Evolutionary conservation across 2,888 invertebrate genomes (phyloP), one percentile per base, ranked within the genome.

Genomic region (Pheosia gnoma): DNA sequence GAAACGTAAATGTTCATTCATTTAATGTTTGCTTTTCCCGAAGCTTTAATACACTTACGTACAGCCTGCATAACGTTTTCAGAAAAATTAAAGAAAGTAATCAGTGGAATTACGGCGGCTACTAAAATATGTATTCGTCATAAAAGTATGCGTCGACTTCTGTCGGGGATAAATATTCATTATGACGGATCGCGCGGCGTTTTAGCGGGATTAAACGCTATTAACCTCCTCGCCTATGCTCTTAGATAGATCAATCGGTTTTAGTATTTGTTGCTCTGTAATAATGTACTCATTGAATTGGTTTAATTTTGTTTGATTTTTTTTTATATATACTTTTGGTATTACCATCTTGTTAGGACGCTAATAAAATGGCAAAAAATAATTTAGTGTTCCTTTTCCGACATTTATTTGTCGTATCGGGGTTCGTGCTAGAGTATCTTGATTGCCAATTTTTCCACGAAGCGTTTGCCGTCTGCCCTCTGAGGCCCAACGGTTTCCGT

Each of bases 61-160:
- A 78, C 74, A 58, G 67, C 70, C 73, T 75, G 80, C 75, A 74
- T 75, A 74, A 79, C 82, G 86, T 90, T 91, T 89, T 86, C 85
- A 87, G 83, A 90, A 88, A 89, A 91, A 93, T 93, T 93, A 92
- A 91, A 91, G 91, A 91, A 92, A 89, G 92, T 89, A 91, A 93
- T 93, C 93, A 93, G 90, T 87, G 86, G 77, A 89, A 93, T 93
- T 91, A 93, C 91, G 86, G 68, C 66, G 83, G 89, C 91, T 91
- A 92, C 92, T 93, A 90, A 93, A 93, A 93, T 92, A 93, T 93
- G 93, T 92, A 93, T 92, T 84, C 91, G 90, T 91, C 91, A 90
- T 92, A 92, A 93, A 93, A 92, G 91, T 93, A 90, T 91, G 88
- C 85, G 85, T 85, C 85, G 86, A 87, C 85, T 89, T 90, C 89